Conservation (phyloP, 2,888 invertebrate species). For the Drosophila multiciliata region DNA sequence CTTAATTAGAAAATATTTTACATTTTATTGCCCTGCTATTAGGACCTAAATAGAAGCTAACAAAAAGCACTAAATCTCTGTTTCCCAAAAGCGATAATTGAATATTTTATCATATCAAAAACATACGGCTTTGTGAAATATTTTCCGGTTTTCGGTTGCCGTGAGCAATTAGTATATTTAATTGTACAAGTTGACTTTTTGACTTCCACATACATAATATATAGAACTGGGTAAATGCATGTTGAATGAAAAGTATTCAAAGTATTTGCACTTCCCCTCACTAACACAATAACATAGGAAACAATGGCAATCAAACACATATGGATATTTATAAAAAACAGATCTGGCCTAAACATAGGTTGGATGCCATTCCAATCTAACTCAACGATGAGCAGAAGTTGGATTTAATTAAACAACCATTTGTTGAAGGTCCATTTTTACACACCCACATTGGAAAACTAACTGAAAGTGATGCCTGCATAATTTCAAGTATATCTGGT, state of each 20-base stretch:
- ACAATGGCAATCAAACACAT: not conserved
- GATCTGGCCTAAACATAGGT: constrained; percentile 2
- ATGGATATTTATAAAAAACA: not conserved
- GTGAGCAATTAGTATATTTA: constrained; percentile 38
- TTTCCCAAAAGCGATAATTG: constrained; percentile 26
- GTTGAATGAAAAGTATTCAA: constrained; percentile 18
- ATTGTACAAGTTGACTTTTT: constrained; percentile 57
- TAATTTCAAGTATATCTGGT: constrained; percentile 68
- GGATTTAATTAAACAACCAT: constrained; percentile 3
- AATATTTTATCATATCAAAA: constrained; percentile 55
- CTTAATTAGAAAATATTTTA: constrained; percentile 62
- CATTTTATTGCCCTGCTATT: constrained; percentile 47
- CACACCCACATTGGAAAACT: constrained; percentile 33
- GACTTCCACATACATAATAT: constrained; percentile 28
- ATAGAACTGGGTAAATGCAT: constrained; percentile 10
- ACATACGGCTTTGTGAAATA: constrained; percentile 4
- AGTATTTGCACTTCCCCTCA: constrained; percentile 26
- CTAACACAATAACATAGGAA: constrained; percentile 12
- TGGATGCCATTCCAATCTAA: constrained; percentile 26
- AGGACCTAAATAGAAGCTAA: constrained; percentile 15
- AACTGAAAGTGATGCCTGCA: constrained; percentile 36
- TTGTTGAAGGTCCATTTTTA: constrained; percentile 13
- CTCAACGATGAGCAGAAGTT: constrained; percentile 19
- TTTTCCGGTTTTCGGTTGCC: constrained; percentile 50
- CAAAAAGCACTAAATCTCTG: constrained; percentile 11